These are phyloP conservation scores for Podarcis cretensis DNA, from an alignment of 2,113 vertebrate species.

Conservation along the genomic window DNA sequence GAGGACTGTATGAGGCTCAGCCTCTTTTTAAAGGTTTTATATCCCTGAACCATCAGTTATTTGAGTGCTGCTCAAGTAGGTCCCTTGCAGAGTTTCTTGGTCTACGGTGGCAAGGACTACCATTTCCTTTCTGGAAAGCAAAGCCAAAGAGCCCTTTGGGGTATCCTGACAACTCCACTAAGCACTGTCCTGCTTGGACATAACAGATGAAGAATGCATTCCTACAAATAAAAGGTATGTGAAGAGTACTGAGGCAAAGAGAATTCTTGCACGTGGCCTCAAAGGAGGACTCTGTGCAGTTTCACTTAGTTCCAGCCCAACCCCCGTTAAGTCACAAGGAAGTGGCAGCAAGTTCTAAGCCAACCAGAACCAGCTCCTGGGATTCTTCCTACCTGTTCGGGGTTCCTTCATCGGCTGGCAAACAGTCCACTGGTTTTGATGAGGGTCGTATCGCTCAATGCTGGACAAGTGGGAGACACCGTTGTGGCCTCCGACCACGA, in stretches of 20 bases:
- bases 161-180: background rate
- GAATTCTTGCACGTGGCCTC: no score
- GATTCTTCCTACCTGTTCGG: slow-evolving; percentile 86
- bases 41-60: background rate
- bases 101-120: background rate
- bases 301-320: background rate
- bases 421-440: slow-evolving; percentile 97
- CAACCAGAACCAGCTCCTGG: rapidly evolving
- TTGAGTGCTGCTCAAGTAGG: background rate
- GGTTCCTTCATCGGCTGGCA: slow-evolving; percentile 97
- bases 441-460: slow-evolving; percentile 97
- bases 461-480: slow-evolving; percentile 96
- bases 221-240: background rate
- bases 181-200: no score
- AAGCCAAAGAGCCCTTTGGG: background rate
- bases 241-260: background rate
- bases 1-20: background rate
- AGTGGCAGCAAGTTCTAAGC: rapidly evolving
- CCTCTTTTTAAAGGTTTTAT: background rate
- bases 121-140: background rate
- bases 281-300: background rate
- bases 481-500: slow-evolving; percentile 97
- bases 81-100: background rate
- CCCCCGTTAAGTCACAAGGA: no score
- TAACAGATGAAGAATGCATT: background rate